These are phyloP conservation scores for Myathropa florea DNA, from an alignment of 2,888 invertebrate species.

Conservation along the genomic window DNA sequence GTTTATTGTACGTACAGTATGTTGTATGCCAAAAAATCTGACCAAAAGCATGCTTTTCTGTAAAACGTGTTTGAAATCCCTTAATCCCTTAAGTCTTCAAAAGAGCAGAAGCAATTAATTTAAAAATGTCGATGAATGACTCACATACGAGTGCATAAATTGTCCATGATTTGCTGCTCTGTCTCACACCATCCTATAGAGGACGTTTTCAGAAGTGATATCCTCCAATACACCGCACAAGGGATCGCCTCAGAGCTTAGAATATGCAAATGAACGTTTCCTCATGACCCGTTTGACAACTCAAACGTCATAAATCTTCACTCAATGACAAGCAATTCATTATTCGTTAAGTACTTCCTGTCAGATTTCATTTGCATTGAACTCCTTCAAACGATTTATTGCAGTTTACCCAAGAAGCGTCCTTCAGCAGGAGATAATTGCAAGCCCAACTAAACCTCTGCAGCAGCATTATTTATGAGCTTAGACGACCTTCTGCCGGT, in stretches of 20 bases:
- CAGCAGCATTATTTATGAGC: constrained; percentile 59
- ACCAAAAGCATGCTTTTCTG: too few species aligned
- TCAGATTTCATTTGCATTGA: constrained; percentile 62
- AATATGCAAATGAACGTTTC: neutral
- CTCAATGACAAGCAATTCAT: constrained; percentile 53
- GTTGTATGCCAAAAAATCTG: too few species aligned
- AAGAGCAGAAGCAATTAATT: too few species aligned
- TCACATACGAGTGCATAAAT: neutral
- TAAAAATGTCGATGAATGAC: too few species aligned
- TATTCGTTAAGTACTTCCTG: constrained; percentile 58
- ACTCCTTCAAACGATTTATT: constrained; percentile 55
- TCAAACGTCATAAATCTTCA: constrained; percentile 30
- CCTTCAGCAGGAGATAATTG: constrained; percentile 23
- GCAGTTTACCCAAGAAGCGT: constrained; percentile 33
- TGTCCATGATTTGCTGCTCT: neutral
- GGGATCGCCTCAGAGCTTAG: neutral
- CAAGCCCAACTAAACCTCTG: constrained; percentile 18
- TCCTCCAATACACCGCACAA: neutral
- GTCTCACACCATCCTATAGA: neutral
- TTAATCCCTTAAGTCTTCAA: too few species aligned
- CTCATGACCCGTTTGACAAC: neutral
- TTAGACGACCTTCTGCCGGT: constrained; percentile 52
- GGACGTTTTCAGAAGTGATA: neutral
- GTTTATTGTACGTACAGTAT: too few species aligned
- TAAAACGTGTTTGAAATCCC: too few species aligned